Evolutionary conservation across 2,797 vertebrate genomes (phyloP), one percentile per base, ranked within the genome.

Genomic region (Threskiornis aethiopicus): DNA sequence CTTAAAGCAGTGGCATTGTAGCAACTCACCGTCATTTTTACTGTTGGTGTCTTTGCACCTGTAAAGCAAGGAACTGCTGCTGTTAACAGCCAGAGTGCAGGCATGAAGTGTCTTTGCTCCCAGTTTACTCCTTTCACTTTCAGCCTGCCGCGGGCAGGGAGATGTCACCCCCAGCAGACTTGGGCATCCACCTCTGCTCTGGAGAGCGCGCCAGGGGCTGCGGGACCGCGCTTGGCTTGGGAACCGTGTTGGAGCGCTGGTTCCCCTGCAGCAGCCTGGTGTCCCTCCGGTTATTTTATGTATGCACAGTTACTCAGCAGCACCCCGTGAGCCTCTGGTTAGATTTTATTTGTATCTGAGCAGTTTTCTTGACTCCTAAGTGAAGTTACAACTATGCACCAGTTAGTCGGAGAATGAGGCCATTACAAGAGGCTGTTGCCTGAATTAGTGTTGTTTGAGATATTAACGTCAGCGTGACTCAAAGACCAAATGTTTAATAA

Each of bases 401-500:
- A 51, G 39, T 58, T 90, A 77, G 42, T 35, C 1, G 3, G 41
- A 83, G 55, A 92, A 93, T 49, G 29, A 67, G 61, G n/a, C n/a
- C 52, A 52, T 84, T 59, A 16, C 18, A 46, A 80, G 78, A 91
- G 57, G 17, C 80, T 81, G 65, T 69, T 88, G 69, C 80, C 35
- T 86, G 52, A 83, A 81, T 77, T 80, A 67, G 62, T 77, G 52
- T 77, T 61, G 69, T 73, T 86, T 75, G 41, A 88, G 80, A 71
- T 86, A 81, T 1, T 84, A 88, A 91, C 15, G 4, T 92, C 81
- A 93, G 65, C 4, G 4, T 92, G 90, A 93, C 57, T 95, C 76
- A 81, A 88, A 84, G 76, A 90, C 80, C 90, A 81, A 93, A 88
- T 90, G 83, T 92, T 90, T 95, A 86, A 73, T 97, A 88, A 90